Conservation (phyloP, 2,888 invertebrate species). For the Plagodis dolabraria region DNA sequence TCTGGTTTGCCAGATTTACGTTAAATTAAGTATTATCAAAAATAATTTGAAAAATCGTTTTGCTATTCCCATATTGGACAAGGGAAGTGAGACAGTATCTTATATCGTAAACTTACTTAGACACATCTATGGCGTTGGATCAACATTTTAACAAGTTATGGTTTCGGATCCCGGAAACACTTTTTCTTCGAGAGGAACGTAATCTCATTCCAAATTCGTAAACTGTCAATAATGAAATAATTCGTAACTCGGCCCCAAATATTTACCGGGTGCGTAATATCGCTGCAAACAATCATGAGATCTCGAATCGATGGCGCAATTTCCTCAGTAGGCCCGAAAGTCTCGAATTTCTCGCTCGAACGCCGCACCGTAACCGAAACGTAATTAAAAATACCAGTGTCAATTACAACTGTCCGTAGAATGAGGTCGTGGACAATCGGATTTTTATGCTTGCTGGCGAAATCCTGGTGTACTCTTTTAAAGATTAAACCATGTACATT, state of each 20-base stretch:
- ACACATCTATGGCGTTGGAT: too few species aligned
- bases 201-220: conserved; percentile 1
- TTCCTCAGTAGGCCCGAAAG: conserved; percentile 28
- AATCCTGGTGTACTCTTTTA: not conserved
- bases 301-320: conserved; percentile 34
- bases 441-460: conserved; percentile 36
- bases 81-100: too few species aligned
- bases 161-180: not conserved
- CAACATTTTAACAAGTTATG: too few species aligned
- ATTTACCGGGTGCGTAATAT: conserved; percentile 20
- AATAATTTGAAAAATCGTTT: too few species aligned
- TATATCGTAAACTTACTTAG: too few species aligned
- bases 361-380: conserved; percentile 43
- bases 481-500: not conserved
- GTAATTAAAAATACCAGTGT: conserved; percentile 56
- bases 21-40: too few species aligned
- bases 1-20: too few species aligned
- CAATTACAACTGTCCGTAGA: conserved; percentile 47
- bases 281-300: conserved; percentile 28
- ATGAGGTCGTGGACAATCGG: conserved; percentile 52
- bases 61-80: too few species aligned
- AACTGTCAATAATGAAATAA: conserved; percentile 3
- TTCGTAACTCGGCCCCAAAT: conserved; percentile 16
- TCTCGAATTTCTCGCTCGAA: conserved; percentile 39
- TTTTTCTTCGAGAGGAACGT: conserved; percentile 1